Conservation (phyloP, 1,140 invertebrate species). For the Brachionus rotundiformis region DNA sequence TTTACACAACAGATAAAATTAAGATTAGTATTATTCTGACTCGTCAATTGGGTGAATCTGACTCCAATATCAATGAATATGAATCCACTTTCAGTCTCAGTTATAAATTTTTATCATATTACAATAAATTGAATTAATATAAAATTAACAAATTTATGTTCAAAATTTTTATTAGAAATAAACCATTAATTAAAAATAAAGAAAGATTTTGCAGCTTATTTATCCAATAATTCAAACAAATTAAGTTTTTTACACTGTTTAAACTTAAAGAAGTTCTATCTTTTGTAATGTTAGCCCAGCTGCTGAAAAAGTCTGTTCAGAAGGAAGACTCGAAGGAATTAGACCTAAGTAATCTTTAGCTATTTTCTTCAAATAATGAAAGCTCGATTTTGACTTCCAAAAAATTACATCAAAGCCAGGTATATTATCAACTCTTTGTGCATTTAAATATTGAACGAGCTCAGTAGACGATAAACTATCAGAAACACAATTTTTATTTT, state of each 20-base stretch:
- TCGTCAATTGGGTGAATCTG: too few species aligned
- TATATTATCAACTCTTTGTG: neutral
- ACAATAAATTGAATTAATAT: too few species aligned
- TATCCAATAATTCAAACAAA: neutral
- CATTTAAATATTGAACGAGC: too few species aligned
- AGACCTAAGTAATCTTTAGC: neutral
- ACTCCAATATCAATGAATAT: too few species aligned
- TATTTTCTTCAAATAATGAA: neutral
- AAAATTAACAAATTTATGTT: too few species aligned
- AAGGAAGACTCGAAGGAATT: neutral
- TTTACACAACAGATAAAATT: too few species aligned
- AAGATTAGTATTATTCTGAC: too few species aligned
- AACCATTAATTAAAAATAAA: too few species aligned
- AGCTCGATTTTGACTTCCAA: neutral
- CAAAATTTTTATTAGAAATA: too few species aligned
- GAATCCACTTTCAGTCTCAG: too few species aligned
- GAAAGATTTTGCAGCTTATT: too few species aligned
- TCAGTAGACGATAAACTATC: neutral
- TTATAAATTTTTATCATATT: too few species aligned
- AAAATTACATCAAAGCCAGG: neutral
- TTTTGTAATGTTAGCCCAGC: neutral
- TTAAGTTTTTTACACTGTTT: neutral
- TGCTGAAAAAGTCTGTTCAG: neutral
- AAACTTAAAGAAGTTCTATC: neutral
- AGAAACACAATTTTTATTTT: neutral